Base-by-base conservation (phyloP, 2,797 vertebrate species). In the Psittacula derbiana region DNA sequence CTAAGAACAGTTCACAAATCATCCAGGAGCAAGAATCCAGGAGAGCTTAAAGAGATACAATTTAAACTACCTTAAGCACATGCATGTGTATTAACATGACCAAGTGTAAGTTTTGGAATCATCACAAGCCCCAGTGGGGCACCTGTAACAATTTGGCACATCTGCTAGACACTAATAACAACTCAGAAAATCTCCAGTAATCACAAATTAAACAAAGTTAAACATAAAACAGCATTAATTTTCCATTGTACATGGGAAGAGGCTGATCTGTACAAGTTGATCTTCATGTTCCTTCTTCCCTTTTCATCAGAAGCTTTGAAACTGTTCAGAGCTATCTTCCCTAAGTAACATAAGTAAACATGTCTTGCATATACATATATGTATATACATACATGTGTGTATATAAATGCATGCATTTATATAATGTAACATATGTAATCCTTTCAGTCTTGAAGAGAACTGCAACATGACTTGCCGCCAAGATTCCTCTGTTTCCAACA, bases 401-500 rank as follows among this genome's bases (percentile, higher is more conserved):
- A 4, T 12, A 33, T 11, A 36, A 53, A 25, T 5, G 21, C 27
- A 20, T 41, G 46, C 12, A 50, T 64, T 60, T 53, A 43, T 25
- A 14, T 25, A 46, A 12, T 46, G 46, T 46, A 46, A 46, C 23
- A 38, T 3, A 11, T 60, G 44, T 15, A 88, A 72, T 23, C 20
- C 71, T 47, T 74, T 66, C 57, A 61, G 21, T 33, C 55, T 38
- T 27, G 8, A 41, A 67, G 4, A 28, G 18, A 21, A 31, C 25
- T 86, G 46, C 64, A 82, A 13, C 3, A 24, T 8, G 14, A 76
- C 91, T 83, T 92, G 98, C 99, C 97, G 98, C 96, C 98, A 98
- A 28, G 98, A 97, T 85, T 99, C 98, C 89, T 99, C 98, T 5
- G 98, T 98, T 95, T 99, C 98, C 97, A 98, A 93, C 86, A 99